Evolutionary conservation across 1,140 invertebrate genomes (phyloP).

Genomic region (Phymorhynchus buccinoides): DNA sequence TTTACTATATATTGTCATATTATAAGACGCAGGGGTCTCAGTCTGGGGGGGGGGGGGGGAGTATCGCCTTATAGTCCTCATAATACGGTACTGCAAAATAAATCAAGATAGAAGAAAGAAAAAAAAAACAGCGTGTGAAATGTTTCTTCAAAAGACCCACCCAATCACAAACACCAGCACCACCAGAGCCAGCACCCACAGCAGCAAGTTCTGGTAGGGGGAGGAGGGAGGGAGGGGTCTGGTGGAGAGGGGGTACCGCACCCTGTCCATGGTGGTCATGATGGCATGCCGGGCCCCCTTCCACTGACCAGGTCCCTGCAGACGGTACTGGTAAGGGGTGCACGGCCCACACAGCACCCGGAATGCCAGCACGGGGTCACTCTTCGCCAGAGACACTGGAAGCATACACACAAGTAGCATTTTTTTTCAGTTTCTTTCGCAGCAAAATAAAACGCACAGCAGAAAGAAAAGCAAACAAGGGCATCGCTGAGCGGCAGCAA

Average conservation of each 20-base stretch:
- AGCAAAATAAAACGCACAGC: too few relatives aligned
- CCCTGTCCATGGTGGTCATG: slow-evolving; percentile 58
- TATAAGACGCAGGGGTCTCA: too few relatives aligned
- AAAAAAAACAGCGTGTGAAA: too few relatives aligned
- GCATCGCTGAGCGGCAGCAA: too few relatives aligned
- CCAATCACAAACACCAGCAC: not conserved
- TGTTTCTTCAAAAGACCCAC: not conserved
- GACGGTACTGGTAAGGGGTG: slow-evolving; percentile 75
- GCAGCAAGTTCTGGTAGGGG: not conserved
- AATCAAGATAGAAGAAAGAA: too few relatives aligned
- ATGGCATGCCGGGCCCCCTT: slow-evolving; percentile 73
- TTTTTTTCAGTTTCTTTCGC: too few relatives aligned
- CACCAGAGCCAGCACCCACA: not conserved
- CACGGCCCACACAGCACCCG: slow-evolving; percentile 70
- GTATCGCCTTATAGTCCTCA: too few relatives aligned
- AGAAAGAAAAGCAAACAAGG: too few relatives aligned
- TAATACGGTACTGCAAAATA: too few relatives aligned
- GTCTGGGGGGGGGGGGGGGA: too few relatives aligned
- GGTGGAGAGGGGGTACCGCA: slow-evolving; percentile 52
- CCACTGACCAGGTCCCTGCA: slow-evolving; percentile 73
- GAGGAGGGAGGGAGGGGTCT: slow-evolving; percentile 35
- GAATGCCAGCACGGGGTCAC: slow-evolving; percentile 70
- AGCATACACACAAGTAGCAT: not conserved
- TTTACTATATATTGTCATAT: too few relatives aligned
- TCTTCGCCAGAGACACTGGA: slow-evolving; percentile 26